Evolutionary conservation across 2,797 vertebrate species (phyloP).

Genomic region (Enteromius thamalakanensis): DNA sequence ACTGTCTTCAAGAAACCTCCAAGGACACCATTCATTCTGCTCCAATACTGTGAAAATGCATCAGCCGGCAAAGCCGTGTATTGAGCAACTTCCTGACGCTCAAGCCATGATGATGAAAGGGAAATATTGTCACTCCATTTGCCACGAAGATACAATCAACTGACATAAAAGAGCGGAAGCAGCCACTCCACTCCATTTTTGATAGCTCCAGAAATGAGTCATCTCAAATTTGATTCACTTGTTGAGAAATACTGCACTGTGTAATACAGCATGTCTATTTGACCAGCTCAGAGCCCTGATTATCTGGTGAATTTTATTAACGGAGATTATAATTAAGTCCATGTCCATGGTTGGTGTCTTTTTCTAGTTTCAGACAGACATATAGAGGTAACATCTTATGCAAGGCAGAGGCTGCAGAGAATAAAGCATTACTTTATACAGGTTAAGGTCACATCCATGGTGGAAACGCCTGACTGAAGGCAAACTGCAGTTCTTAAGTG

Average conservation of each 20-base stretch:
- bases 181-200: background rate
- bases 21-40: constrained; percentile 47
- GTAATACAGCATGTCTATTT: background rate
- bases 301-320: background rate
- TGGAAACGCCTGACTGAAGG: constrained; percentile 70
- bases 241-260: background rate
- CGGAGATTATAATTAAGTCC: background rate
- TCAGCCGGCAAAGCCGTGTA: constrained; percentile 30
- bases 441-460: constrained; percentile 68
- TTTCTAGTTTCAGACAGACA: constrained; percentile 8
- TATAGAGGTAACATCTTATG: background rate
- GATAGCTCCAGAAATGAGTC: constrained; percentile 15
- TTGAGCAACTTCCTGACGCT: constrained; percentile 30
- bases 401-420: constrained; percentile 22
- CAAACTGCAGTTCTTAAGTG: constrained; percentile 56
- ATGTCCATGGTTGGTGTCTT: background rate
- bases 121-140: constrained; percentile 38
- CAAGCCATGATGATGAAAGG: constrained; percentile 14
- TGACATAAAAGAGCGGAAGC: constrained; percentile 29
- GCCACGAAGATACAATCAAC: constrained; percentile 5
- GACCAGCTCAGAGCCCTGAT: background rate
- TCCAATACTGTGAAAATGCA: constrained; percentile 27
- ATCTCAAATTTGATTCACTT: background rate
- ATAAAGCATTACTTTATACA: constrained; percentile 63
- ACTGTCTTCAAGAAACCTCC: constrained; percentile 46